Percentiles rank a stretch among this genome's conserved stretches.
These are phyloP conservation scores for Loxodonta africana DNA, from an alignment of 2,113 vertebrate genomes.

Conservation along the genomic window DNA sequence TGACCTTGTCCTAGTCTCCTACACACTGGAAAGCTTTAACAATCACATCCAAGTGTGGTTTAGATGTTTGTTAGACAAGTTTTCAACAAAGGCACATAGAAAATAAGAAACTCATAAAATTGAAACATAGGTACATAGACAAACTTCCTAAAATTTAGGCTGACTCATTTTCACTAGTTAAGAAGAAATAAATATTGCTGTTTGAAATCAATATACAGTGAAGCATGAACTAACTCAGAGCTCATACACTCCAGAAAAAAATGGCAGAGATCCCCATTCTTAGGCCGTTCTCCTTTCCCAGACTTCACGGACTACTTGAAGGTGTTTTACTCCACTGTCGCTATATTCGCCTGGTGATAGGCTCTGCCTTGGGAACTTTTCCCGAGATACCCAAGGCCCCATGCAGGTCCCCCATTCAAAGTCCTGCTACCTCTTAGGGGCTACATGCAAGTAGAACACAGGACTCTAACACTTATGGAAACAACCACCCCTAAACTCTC, in stretches of 20 bases:
- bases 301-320: not conserved
- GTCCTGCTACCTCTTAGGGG: not conserved
- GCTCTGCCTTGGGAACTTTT: not conserved
- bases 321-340: not conserved
- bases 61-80: not conserved
- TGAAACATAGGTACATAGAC: not conserved
- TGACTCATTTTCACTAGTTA: constrained; percentile 27
- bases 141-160: not conserved
- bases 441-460: not conserved
- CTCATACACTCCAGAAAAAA: not conserved
- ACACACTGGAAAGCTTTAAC: not conserved
- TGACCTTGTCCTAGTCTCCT: not conserved
- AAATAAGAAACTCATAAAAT: not conserved
- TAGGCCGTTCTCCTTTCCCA: not conserved
- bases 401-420: not conserved
- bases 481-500: not conserved
- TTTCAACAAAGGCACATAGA: not conserved
- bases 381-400: not conserved
- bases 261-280: not conserved
- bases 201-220: not conserved
- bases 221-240: not conserved
- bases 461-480: not conserved
- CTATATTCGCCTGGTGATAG: not conserved
- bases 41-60: not conserved
- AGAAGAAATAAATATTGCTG: constrained; percentile 14